Evolutionary conservation across 2,797 vertebrate species (phyloP).

Genomic region (Phrynocephalus forsythii): DNA sequence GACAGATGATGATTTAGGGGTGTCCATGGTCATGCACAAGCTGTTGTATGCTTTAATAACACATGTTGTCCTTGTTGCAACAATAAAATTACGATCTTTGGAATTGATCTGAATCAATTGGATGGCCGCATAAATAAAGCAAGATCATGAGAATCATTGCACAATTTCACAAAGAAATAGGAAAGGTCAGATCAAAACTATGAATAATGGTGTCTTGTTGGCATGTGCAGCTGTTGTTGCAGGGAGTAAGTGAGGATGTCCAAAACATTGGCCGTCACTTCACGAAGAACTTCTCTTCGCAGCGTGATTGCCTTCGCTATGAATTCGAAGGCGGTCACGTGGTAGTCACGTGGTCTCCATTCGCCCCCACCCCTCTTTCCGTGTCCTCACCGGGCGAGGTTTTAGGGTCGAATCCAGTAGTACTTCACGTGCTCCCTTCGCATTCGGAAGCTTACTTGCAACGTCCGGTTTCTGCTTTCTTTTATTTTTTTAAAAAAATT

Average conservation of each 20-base stretch:
- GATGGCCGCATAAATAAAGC: neutral
- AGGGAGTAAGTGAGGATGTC: neutral
- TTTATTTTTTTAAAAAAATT: too few species aligned
- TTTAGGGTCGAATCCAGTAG: too few species aligned
- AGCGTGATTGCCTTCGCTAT: too few species aligned
- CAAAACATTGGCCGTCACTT: neutral
- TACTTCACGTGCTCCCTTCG: too few species aligned
- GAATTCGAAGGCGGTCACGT: too few species aligned
- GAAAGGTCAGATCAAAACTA: neutral
- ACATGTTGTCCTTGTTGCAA: neutral
- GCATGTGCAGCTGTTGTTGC: neutral
- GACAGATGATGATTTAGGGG: slow-evolving; percentile 6
- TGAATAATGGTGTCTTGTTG: neutral
- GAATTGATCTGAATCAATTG: neutral
- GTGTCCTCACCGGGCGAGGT: too few species aligned
- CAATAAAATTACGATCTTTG: neutral
- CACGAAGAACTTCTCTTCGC: too few species aligned
- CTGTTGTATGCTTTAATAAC: neutral
- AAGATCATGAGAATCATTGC: too few species aligned
- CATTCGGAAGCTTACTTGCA: too few species aligned
- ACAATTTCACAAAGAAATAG: neutral
- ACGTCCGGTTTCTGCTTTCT: too few species aligned
- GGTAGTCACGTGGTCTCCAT: too few species aligned
- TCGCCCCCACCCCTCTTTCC: too few species aligned
- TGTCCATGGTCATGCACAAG: neutral